These are phyloP conservation scores for Lanistes nyassanus DNA, from an alignment of 1,140 invertebrate species.

Conservation along the genomic window DNA sequence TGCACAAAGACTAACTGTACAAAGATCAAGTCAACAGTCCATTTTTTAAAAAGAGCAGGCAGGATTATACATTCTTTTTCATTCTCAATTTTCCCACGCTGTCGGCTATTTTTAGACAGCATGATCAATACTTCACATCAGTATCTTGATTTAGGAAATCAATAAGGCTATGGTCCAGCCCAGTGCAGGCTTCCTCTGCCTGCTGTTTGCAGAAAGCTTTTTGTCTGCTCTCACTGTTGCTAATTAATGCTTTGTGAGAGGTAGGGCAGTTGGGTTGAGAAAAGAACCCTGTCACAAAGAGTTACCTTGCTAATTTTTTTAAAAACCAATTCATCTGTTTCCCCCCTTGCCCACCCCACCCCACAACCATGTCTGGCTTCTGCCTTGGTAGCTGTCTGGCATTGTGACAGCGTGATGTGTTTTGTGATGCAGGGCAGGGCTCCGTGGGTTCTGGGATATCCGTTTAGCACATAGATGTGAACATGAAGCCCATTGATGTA, in stretches of 20 bases:
- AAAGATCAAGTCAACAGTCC: no score
- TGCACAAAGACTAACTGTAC: no score
- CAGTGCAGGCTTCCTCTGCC: neutral
- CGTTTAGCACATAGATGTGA: no score
- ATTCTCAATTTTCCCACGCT: slow-evolving; percentile 16
- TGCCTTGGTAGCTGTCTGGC: no score
- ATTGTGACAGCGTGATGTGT: neutral
- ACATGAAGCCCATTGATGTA: no score
- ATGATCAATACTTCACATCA: slow-evolving; percentile 22
- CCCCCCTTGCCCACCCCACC: neutral
- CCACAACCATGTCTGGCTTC: no score
- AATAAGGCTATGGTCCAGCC: neutral
- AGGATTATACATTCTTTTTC: neutral
- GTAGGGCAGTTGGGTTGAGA: neutral
- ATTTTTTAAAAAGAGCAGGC: no score
- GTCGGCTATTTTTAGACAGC: slow-evolving; percentile 10
- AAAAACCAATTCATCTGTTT: neutral
- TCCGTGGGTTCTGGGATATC: no score
- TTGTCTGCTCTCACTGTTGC: neutral
- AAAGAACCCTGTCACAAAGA: neutral
- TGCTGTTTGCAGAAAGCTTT: slow-evolving; percentile 7
- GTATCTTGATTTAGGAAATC: slow-evolving; percentile 20
- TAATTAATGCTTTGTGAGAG: neutral
- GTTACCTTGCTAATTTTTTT: neutral
- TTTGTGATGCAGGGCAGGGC: neutral